Evolutionary conservation across 2,797 vertebrate species (phyloP).

Genomic region (Pangasius larnaudii): DNA sequence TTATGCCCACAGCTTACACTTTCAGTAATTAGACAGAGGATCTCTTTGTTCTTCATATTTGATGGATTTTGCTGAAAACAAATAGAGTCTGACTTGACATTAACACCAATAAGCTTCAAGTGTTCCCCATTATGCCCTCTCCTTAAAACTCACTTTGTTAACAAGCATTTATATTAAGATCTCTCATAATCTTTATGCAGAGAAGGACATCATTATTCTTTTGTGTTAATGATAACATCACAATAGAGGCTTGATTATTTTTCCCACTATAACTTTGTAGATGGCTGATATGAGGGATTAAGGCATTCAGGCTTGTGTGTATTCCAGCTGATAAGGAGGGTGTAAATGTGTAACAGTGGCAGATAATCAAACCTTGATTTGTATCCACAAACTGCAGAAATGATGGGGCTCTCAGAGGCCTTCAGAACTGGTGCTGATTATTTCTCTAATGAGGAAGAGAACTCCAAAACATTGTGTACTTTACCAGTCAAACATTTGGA

Average conservation of each 20-base stretch:
- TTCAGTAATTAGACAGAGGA: constrained; percentile 10
- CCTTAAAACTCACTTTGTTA: constrained; percentile 62
- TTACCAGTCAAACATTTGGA: background rate
- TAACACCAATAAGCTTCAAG: constrained; percentile 64
- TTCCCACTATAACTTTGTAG: constrained; percentile 55
- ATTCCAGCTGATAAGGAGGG: constrained; percentile 55
- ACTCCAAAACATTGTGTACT: background rate
- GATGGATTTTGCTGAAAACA: constrained; percentile 54
- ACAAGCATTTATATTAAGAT: constrained; percentile 61
- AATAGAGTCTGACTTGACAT: constrained; percentile 62
- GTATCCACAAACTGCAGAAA: constrained; percentile 40
- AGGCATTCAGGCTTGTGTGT: constrained; percentile 54
- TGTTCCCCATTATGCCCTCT: constrained; percentile 44
- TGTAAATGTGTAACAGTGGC: constrained; percentile 47
- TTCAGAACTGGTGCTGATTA: constrained; percentile 45
- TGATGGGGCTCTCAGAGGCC: constrained; percentile 27
- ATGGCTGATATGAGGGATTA: constrained; percentile 56
- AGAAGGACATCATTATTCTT: constrained; percentile 62
- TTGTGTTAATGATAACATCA: constrained; percentile 64
- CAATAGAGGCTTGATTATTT: constrained; percentile 63
- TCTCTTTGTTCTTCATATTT: constrained; percentile 45
- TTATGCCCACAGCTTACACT: constrained; percentile 8
- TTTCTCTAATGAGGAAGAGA: background rate
- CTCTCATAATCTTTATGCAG: constrained; percentile 54
- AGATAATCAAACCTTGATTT: constrained; percentile 59